Evolutionary conservation across 2,888 invertebrate species (phyloP), one percentile per base, ranked within the genome.

Genomic region (Leuctra nigra): DNA sequence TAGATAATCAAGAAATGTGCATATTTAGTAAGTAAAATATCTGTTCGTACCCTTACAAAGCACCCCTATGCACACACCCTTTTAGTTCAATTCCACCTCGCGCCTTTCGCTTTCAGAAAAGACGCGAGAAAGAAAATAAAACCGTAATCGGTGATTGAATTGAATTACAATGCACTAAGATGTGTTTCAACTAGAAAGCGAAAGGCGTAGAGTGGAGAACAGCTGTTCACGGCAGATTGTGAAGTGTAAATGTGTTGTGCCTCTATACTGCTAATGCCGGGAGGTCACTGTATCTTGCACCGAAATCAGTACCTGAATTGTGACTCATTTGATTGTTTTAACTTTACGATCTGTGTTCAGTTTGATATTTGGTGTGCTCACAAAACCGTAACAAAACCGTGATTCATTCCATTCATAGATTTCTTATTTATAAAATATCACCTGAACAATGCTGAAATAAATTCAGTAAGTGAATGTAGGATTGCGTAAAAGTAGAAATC

Each of bases 251-350:
- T 41, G 18, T 18, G 23, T 4, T 7, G 23, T 23, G n/a, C 7
- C n/a, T 29, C 6, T 29, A 29, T 29, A 29, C 29, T 29, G 29
- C 29, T 29, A 29, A 7, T 29, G 29, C 11, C 29, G 29, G 29
- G 29, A 11, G 18, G 35, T 50, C 50, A 50, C 50, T 33, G 22
- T 50, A 50, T 20, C 50, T 50, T 33, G 50, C 50, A 50, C 50
- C 33, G 20, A 18, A 35, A 50, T 20, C n/a, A n/a, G n/a, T n/a
- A n/a, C n/a, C n/a, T n/a, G n/a, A n/a, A n/a, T n/a, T n/a, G n/a
- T n/a, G n/a, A n/a, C n/a, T n/a, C n/a, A n/a, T n/a, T n/a, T n/a
- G n/a, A n/a, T n/a, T n/a, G n/a, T n/a, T n/a, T n/a, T n/a, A n/a
- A n/a, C n/a, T n/a, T n/a, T n/a, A n/a, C n/a, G n/a, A n/a, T n/a